These are phyloP conservation scores for Sardina pilchardus DNA, from an alignment of 2,113 vertebrate genomes.

Conservation along the genomic window DNA sequence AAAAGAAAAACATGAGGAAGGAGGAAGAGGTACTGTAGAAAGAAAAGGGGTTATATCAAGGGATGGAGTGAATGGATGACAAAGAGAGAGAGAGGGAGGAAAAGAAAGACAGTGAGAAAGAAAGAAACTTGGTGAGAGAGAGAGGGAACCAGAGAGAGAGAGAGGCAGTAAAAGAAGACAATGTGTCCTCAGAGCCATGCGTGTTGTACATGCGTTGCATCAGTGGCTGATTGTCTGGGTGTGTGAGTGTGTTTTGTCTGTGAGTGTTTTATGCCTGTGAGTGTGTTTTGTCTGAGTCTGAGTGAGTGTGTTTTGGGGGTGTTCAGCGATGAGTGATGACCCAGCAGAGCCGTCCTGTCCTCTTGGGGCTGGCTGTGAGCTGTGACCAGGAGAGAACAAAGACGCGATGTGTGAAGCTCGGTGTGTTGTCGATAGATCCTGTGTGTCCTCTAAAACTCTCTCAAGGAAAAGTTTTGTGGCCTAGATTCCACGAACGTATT, in stretches of 20 bases:
- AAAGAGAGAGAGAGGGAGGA: neutral
- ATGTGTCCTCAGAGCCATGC: neutral
- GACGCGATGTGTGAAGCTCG: too few relatives aligned
- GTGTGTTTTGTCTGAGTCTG: slow-evolving; percentile 17
- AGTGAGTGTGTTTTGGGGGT: neutral
- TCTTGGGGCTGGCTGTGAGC: too few relatives aligned
- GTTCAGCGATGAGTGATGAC: too few relatives aligned
- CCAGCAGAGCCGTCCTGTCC: too few relatives aligned
- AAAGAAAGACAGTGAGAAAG: neutral
- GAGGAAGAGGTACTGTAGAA: neutral
- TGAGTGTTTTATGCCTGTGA: neutral
- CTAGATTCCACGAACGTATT: too few relatives aligned
- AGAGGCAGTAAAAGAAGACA: neutral
- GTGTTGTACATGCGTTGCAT: neutral
- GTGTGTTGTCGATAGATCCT: too few relatives aligned
- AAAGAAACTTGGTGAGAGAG: neutral
- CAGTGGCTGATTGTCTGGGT: neutral
- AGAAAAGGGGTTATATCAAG: neutral
- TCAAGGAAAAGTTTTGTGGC: neutral
- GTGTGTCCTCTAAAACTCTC: neutral
- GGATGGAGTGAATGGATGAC: neutral
- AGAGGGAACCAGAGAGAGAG: neutral
- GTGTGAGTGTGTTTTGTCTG: neutral
- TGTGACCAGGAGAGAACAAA: too few relatives aligned
- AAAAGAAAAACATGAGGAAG: neutral